A percentile compares a stretch with the other conserved stretches of the same genome.
These are phyloP conservation scores for Callospermophilus lateralis DNA, from an alignment of 2,113 vertebrate species.

Conservation along the genomic window DNA sequence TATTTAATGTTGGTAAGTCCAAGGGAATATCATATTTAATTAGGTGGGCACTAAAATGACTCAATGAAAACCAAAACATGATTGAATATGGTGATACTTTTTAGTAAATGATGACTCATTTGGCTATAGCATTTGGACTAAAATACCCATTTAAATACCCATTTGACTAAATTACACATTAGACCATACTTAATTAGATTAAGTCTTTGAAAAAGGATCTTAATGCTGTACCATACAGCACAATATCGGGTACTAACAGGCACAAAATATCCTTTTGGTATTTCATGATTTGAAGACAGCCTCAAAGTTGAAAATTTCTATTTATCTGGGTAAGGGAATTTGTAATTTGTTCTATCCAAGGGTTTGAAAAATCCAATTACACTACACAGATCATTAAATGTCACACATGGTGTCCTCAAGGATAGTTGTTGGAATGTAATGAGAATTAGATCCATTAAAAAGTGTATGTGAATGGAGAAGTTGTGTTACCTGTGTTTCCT, in stretches of 20 bases:
- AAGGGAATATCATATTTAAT: not conserved
- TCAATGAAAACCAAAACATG: not conserved
- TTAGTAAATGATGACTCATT: conserved; percentile 25
- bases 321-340: not conserved
- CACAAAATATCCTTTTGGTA: not conserved
- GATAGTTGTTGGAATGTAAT: conserved; percentile 37
- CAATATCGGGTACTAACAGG: not conserved
- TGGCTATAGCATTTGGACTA: not conserved
- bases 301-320: not conserved
- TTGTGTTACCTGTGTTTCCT: conserved; percentile 38
- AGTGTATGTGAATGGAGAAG: not conserved
- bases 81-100: not conserved
- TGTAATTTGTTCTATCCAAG: conserved; percentile 41
- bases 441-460: conserved; percentile 42
- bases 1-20: not conserved
- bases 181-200: not conserved
- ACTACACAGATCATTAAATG: conserved; percentile 65
- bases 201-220: not conserved
- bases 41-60: not conserved
- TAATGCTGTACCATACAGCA: not conserved
- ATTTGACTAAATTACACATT: not conserved
- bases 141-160: not conserved
- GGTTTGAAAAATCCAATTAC: conserved; percentile 68
- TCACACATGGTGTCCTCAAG: conserved; percentile 58
- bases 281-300: conserved; percentile 42